phyloP scores from a whole-genome alignment of 1,140 invertebrate species.

The Brachionus angularis region DNA sequence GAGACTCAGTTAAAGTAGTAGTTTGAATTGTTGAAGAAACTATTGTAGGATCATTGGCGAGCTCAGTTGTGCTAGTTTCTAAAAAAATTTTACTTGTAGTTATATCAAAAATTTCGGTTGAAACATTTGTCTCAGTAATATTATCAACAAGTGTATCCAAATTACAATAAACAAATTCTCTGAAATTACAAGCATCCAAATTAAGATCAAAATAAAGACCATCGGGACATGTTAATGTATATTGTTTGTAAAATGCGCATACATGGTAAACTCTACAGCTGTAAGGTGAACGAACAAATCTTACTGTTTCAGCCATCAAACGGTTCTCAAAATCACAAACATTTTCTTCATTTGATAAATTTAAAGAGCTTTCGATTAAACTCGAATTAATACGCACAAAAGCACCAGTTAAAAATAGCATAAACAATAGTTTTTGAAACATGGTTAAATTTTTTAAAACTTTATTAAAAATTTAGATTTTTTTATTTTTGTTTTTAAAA shows the following conservation, averaged over 20 bases:
- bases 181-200: slow-evolving; percentile 24
- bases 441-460: no score
- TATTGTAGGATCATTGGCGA: no score
- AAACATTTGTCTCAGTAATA: neutral
- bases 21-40: no score
- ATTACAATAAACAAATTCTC: slow-evolving; percentile 10
- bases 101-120: neutral
- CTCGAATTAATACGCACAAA: no score
- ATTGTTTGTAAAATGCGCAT: slow-evolving; percentile 36
- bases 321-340: slow-evolving; percentile 15
- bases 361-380: slow-evolving; percentile 16
- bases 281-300: neutral
- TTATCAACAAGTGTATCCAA: neutral
- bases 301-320: neutral
- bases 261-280: slow-evolving; percentile 34
- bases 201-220: slow-evolving; percentile 27
- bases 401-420: neutral
- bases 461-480: no score
- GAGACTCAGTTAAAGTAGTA: no score
- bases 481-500: no score
- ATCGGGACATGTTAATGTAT: slow-evolving; percentile 27
- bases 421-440: no score
- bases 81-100: slow-evolving; percentile 1
- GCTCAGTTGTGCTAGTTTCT: no score
- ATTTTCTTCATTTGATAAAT: neutral